These are phyloP conservation scores for Neoaliturus tenellus DNA, from an alignment of 2,888 invertebrate species.

Conservation along the genomic window DNA sequence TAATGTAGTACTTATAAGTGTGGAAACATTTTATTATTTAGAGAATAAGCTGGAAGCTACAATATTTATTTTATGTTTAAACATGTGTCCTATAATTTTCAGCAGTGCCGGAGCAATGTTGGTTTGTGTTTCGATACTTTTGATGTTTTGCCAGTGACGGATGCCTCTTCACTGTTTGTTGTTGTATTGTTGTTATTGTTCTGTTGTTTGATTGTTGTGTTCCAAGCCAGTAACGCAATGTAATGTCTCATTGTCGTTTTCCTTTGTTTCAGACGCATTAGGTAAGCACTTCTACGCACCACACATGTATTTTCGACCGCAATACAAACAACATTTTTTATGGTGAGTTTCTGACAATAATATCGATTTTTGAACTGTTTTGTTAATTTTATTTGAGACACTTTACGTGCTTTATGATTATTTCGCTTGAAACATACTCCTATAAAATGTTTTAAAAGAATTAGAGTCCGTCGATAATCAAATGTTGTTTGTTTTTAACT, in stretches of 20 bases:
- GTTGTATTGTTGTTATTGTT: slow-evolving; percentile 37
- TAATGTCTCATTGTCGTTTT: slow-evolving; percentile 65
- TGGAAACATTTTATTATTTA: too few relatives aligned
- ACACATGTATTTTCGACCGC: slow-evolving; percentile 52
- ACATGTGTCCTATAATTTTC: neutral
- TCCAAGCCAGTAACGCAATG: slow-evolving; percentile 56
- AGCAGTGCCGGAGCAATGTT: neutral
- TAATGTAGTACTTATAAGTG: too few relatives aligned
- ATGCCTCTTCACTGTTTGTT: slow-evolving; percentile 3
- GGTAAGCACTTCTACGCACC: slow-evolving; percentile 76
- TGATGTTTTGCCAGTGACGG: neutral
- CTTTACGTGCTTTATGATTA: neutral
- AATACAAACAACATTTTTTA: slow-evolving; percentile 56
- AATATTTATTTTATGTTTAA: too few relatives aligned
- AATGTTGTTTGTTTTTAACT: slow-evolving; percentile 34
- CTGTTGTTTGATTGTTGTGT: slow-evolving; percentile 42
- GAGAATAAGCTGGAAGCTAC: too few relatives aligned
- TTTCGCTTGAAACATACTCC: neutral
- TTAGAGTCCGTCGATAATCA: neutral
- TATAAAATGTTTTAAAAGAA: neutral
- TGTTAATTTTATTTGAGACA: neutral
- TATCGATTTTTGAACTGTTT: neutral
- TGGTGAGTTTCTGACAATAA: slow-evolving; percentile 39
- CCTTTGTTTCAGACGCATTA: slow-evolving; percentile 87
- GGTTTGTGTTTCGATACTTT: neutral